These are phyloP conservation scores for Orientallactaga sibirica DNA, from an alignment of 2,797 vertebrate species.

Conservation along the genomic window DNA sequence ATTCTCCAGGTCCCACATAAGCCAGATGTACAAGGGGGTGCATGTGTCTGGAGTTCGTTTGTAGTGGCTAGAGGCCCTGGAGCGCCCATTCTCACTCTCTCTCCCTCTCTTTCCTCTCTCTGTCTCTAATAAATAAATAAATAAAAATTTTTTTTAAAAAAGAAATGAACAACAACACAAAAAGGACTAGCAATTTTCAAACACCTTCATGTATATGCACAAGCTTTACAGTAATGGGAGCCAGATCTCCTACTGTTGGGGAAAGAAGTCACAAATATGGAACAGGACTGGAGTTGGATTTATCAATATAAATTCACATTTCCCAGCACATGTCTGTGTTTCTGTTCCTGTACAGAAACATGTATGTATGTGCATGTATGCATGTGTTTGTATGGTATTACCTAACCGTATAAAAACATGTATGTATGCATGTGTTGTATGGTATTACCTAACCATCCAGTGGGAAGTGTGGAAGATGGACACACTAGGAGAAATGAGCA, in stretches of 20 bases:
- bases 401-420: not conserved
- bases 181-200: constrained; percentile 7
- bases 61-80: too few relatives aligned
- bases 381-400: not conserved
- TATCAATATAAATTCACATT: not conserved
- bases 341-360: not conserved
- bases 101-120: too few relatives aligned
- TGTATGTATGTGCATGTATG: not conserved
- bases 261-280: not conserved
- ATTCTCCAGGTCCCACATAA: too few relatives aligned
- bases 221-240: not conserved
- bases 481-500: not conserved
- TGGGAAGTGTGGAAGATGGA: not conserved
- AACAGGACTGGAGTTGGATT: not conserved
- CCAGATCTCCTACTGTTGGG: not conserved
- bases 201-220: not conserved
- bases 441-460: not conserved
- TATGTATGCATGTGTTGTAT: not conserved
- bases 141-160: too few relatives aligned
- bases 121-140: too few relatives aligned
- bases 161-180: too few relatives aligned
- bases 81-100: too few relatives aligned
- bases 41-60: too few relatives aligned
- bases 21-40: too few relatives aligned
- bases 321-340: not conserved